These are phyloP conservation scores for Drosophila funebris DNA, from an alignment of 1,140 invertebrate species.

Conservation along the genomic window DNA sequence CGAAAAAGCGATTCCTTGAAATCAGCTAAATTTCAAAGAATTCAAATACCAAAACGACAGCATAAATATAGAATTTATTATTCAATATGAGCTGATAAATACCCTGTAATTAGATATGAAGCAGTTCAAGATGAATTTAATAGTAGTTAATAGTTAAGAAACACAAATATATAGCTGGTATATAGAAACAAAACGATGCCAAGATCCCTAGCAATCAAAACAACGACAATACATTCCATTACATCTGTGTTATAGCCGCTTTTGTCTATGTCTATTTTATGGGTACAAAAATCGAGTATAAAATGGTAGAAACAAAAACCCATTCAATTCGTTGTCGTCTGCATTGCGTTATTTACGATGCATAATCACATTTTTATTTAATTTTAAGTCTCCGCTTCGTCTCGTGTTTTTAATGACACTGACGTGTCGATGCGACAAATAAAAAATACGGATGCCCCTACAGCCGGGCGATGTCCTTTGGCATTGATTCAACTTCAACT, in stretches of 20 bases:
- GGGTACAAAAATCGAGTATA: neutral
- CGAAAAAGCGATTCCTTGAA: neutral
- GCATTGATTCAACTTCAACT: slow-evolving; percentile 70
- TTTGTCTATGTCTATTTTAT: slow-evolving; percentile 9
- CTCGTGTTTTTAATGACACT: slow-evolving; percentile 66
- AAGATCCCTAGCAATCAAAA: too few relatives aligned
- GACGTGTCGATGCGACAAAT: slow-evolving; percentile 73
- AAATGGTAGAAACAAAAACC: neutral
- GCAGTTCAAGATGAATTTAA: too few relatives aligned
- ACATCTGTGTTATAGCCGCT: neutral
- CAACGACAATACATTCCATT: neutral
- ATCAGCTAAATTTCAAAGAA: neutral
- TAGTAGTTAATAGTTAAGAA: too few relatives aligned
- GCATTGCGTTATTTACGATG: slow-evolving; percentile 67
- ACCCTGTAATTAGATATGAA: too few relatives aligned
- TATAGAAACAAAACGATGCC: too few relatives aligned
- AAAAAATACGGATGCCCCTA: slow-evolving; percentile 22
- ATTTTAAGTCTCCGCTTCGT: slow-evolving; percentile 40
- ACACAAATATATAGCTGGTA: too few relatives aligned
- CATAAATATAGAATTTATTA: neutral
- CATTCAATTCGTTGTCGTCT: slow-evolving; percentile 49
- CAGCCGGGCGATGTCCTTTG: slow-evolving; percentile 56
- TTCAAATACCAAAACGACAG: neutral
- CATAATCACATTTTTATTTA: slow-evolving; percentile 80
- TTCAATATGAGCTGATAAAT: too few relatives aligned